phyloP scores from a whole-genome alignment of 2,113 vertebrate genomes.

The Plotosus lineatus region DNA sequence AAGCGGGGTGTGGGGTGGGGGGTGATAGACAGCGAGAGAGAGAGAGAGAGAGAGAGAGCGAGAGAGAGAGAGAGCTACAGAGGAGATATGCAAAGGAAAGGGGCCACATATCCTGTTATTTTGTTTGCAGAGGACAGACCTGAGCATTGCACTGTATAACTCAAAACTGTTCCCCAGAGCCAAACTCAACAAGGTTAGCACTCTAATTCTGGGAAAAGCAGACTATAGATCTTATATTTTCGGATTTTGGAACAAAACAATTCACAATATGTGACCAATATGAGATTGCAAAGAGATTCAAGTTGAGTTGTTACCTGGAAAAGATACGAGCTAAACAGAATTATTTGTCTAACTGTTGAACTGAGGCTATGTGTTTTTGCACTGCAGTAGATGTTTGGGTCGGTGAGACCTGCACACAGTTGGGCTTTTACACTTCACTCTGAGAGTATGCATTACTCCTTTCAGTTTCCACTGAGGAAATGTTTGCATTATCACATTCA shows the following conservation, averaged over 20 bases:
- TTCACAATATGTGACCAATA: constrained; percentile 14
- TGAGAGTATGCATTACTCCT: constrained; percentile 23
- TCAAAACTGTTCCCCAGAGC: constrained; percentile 41
- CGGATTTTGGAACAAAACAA: neutral
- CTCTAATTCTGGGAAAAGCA: constrained; percentile 6
- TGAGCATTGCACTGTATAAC: constrained; percentile 17
- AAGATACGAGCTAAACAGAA: neutral
- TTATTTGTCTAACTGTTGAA: neutral
- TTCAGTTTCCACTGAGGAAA: constrained; percentile 30
- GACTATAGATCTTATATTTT: constrained; percentile 20
- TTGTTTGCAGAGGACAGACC: constrained; percentile 45
- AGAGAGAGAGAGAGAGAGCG: constrained; percentile 32
- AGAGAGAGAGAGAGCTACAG: no score
- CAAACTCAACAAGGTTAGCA: constrained; percentile 29
- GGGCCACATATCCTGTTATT: constrained; percentile 61
- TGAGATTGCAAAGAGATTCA: constrained; percentile 4
- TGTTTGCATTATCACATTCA: neutral
- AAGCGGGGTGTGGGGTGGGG: no score
- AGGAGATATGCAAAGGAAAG: constrained; percentile 33
- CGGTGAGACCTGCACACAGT: constrained; percentile 32
- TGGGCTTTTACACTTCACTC: neutral
- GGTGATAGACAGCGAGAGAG: no score
- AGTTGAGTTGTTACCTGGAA: constrained; percentile 13
- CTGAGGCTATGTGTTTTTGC: constrained; percentile 48
- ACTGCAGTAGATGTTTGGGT: constrained; percentile 31